These are phyloP conservation scores for Corbicula japonica DNA, from an alignment of 2,888 invertebrate species.

Conservation along the genomic window DNA sequence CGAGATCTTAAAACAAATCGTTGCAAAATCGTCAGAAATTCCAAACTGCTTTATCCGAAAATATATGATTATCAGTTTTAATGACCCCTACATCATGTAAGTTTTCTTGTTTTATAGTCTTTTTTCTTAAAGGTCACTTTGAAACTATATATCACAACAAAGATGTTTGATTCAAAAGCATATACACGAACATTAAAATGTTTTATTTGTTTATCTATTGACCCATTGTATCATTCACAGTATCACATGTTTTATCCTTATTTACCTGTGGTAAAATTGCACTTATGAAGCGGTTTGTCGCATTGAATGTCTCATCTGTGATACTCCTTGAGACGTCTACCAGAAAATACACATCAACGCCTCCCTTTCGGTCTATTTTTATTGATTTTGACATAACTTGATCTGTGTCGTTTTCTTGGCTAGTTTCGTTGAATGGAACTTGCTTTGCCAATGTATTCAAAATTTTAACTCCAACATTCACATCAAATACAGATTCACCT, in stretches of 20 bases:
- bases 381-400: neutral
- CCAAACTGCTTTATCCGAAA: too few relatives aligned
- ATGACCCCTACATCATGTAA: neutral
- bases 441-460: conserved; percentile 2
- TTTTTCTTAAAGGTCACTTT: neutral
- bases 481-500: conserved; percentile 17
- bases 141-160: neutral
- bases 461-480: conserved; percentile 5
- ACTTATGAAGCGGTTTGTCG: conserved; percentile 1
- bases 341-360: conserved; percentile 29
- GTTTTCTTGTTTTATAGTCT: neutral
- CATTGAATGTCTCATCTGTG: conserved; percentile 1
- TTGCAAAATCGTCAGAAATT: too few relatives aligned
- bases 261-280: conserved; percentile 24
- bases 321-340: conserved; percentile 28
- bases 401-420: neutral
- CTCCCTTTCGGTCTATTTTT: neutral
- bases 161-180: too few relatives aligned
- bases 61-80: too few relatives aligned
- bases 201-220: neutral
- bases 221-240: neutral
- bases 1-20: too few relatives aligned
- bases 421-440: neutral
- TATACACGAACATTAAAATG: too few relatives aligned
- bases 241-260: neutral